A percentile compares a stretch with the other conserved stretches of the same genome.
These are phyloP conservation scores for Lagenorhynchus albirostris DNA, from an alignment of 2,113 vertebrate genomes.

Conservation along the genomic window DNA sequence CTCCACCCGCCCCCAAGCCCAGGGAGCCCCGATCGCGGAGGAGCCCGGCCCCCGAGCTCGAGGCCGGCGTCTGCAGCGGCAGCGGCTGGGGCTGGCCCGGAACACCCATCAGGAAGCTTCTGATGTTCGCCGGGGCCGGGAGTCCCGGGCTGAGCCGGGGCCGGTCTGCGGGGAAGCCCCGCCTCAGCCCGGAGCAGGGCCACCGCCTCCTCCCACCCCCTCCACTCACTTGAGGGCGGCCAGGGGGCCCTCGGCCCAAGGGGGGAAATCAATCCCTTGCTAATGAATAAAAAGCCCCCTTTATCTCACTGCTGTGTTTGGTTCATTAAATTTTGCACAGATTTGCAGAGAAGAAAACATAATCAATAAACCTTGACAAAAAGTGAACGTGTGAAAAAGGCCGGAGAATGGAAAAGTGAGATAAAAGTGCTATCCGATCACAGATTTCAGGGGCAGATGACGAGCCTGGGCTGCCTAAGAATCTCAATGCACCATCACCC, in stretches of 20 bases:
- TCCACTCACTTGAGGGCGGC: neutral
- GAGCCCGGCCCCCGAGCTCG: slow-evolving; percentile 26
- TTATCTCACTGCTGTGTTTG: slow-evolving; percentile 86
- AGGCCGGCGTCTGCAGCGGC: neutral
- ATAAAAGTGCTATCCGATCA: slow-evolving; percentile 95
- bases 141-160: neutral
- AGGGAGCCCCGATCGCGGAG: neutral
- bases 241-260: slow-evolving; percentile 36
- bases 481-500: slow-evolving; percentile 95
- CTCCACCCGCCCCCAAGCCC: slow-evolving; percentile 39
- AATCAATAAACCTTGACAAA: slow-evolving; percentile 90
- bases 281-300: slow-evolving; percentile 85
- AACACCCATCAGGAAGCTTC: neutral
- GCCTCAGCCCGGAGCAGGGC: neutral
- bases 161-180: neutral
- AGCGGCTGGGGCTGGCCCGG: neutral
- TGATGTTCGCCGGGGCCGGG: neutral
- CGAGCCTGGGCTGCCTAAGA: slow-evolving; percentile 86
- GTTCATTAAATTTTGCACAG: slow-evolving; percentile 94
- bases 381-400: slow-evolving; percentile 87
- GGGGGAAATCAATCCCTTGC: slow-evolving; percentile 72
- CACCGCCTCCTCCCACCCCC: neutral
- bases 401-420: slow-evolving; percentile 86
- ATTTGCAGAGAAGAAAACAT: slow-evolving; percentile 89
- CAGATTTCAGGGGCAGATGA: slow-evolving; percentile 89